Evolutionary conservation across 2,888 invertebrate species (phyloP), one percentile per base, ranked within the genome.

Genomic region (Lottia gigantea): DNA sequence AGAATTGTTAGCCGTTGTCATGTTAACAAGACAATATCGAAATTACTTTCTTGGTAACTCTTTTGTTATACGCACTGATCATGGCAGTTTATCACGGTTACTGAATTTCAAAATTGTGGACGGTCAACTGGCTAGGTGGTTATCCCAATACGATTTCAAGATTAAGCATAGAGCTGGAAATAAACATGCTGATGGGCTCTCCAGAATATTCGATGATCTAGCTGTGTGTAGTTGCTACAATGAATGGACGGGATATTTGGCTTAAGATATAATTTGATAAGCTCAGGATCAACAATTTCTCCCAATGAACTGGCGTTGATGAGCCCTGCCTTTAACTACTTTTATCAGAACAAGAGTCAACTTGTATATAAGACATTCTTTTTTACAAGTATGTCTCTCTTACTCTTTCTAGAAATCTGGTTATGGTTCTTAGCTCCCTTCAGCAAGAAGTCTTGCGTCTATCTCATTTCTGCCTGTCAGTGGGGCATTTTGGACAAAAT

Each of bases 41-140:
- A 72, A 76, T 26, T 78, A 77, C 61, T 64, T 78, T 25, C 69
- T 76, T 0, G 74, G 75, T 0, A 25, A 66, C 15, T 26, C 15
- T 1, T 76, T 78, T 49, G n/a, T 62, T 4, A 71, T 76, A 12
- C 25, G 75, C 19, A 76, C 76, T 14, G 77, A 77, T 31, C 77
- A 78, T 65, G 64, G 46, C 7, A 77, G 76, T 66, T 25, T 74
- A 16, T 62, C 62, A 0, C 75, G 74, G 76, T 46, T 75, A 19
- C 63, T 75, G 49, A 55, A 72, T 7, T 78, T 76, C 55, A 74
- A 72, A 23, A 64, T 74, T 26, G 72, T 70, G 8, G 62, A 74
- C 15, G 75, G 75, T 16, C 76, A 78, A 45, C 40, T 78, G 7
- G n/a, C n/a, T n/a, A n/a, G n/a, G 77, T 66, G 66, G 31, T 46